Conservation (phyloP, 2,113 vertebrate genomes). For the Sapajus apella region DNA sequence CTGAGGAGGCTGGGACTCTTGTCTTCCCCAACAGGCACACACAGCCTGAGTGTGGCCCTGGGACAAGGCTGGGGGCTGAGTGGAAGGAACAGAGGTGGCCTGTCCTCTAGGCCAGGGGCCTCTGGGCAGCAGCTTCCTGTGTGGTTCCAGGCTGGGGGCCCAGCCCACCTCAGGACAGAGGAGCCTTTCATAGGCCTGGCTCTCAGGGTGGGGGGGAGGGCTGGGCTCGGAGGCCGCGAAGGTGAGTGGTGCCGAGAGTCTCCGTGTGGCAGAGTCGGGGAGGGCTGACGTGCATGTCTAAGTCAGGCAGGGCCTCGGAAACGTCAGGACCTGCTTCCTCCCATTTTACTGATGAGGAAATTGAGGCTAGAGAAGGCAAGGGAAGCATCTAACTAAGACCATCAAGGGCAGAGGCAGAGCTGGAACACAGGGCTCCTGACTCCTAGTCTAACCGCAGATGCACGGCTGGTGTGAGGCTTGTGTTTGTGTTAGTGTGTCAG, state of each 20-base stretch:
- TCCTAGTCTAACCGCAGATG: neutral
- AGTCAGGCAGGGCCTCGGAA: neutral
- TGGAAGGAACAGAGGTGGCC: constrained; percentile 53
- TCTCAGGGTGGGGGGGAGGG: rapidly evolving
- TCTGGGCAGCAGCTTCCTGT: constrained; percentile 57
- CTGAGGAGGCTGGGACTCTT: neutral
- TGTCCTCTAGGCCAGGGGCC: constrained; percentile 40
- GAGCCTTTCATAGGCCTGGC: constrained; percentile 55
- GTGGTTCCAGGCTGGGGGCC: constrained; percentile 60
- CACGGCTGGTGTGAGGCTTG: neutral
- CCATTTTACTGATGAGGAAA: constrained; percentile 9
- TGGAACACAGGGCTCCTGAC: neutral
- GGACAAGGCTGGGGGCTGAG: neutral
- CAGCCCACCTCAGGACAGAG: constrained; percentile 60
- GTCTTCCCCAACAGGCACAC: neutral
- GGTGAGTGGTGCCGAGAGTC: neutral
- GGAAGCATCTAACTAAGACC: neutral
- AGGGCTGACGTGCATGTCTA: neutral
- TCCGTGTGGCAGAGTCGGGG: neutral
- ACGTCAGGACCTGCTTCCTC: neutral
- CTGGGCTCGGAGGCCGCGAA: neutral
- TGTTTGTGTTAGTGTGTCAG: neutral
- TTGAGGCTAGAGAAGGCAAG: neutral
- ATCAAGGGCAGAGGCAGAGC: neutral
- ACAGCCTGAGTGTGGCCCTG: neutral